Percentiles rank a stretch among this genome's conserved stretches.
phyloP scores from a whole-genome alignment of 1,140 invertebrate species.

The Brachionus asplanchnoidis region DNA sequence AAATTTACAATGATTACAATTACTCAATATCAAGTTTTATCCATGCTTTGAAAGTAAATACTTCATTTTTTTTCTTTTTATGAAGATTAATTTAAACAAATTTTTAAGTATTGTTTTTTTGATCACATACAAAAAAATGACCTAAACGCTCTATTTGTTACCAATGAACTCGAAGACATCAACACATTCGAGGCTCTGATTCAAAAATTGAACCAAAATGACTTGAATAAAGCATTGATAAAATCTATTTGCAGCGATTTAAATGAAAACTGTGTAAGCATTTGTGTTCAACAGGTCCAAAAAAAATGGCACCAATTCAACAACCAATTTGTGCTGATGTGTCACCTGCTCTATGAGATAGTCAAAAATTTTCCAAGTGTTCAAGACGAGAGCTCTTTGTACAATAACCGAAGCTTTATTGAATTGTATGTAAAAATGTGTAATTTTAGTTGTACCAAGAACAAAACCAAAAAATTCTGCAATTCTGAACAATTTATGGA shows the following conservation, averaged over 20 bases:
- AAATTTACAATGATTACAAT: constrained; percentile 25
- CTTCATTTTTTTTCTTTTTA: not conserved
- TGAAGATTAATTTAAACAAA: not conserved
- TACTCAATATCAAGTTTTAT: constrained; percentile 33
- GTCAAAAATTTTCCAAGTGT: constrained; percentile 27
- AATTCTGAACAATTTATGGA: not conserved
- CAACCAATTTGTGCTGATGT: constrained; percentile 34
- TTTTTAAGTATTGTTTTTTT: constrained; percentile 17
- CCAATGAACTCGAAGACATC: not conserved
- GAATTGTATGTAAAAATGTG: constrained; percentile 12
- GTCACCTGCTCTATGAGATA: constrained; percentile 11
- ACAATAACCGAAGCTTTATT: constrained; percentile 12
- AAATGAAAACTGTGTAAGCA: not conserved
- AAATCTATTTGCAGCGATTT: constrained; percentile 5
- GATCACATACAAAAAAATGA: constrained; percentile 33
- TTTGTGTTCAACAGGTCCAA: constrained; percentile 30
- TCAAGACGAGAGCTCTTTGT: constrained; percentile 12
- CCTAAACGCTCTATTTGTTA: constrained; percentile 11
- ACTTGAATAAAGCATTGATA: not conserved
- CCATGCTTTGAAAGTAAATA: not conserved
- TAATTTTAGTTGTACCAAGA: constrained; percentile 2
- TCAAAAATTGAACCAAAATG: not conserved
- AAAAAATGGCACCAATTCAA: constrained; percentile 38
- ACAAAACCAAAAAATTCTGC: constrained; percentile 5
- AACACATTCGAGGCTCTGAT: constrained; percentile 1